Evolutionary conservation across 2,797 vertebrate species (phyloP).

Genomic region (Anguilla megastoma): DNA sequence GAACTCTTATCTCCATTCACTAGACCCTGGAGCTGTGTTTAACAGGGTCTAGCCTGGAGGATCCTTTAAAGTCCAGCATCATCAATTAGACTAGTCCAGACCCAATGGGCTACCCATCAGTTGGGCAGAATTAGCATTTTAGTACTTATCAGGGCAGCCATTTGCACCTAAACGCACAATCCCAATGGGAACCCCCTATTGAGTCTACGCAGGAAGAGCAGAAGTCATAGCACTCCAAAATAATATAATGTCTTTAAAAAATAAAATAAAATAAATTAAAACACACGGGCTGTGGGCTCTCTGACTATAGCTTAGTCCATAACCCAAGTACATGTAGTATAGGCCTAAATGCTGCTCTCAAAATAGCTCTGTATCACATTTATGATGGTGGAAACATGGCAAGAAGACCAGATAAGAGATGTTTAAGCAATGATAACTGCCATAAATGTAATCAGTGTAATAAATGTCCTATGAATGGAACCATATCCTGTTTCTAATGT

Average conservation of each 20-base stretch:
- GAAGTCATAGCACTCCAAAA: neutral
- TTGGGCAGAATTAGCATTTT: neutral
- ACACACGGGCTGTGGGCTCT: neutral
- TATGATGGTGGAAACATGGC: slow-evolving; percentile 10
- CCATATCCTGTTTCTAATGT: slow-evolving; percentile 19
- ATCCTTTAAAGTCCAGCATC: slow-evolving; percentile 2
- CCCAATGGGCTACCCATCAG: neutral
- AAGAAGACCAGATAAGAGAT: slow-evolving; percentile 30
- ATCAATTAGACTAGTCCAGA: neutral
- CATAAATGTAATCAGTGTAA: slow-evolving; percentile 41
- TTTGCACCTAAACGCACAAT: slow-evolving; percentile 4
- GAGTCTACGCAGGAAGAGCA: neutral
- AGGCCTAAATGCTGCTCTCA: neutral
- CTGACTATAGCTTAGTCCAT: neutral
- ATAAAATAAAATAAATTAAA: neutral
- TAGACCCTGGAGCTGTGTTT: slow-evolving; percentile 26
- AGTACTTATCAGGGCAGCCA: neutral
- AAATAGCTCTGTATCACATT: neutral
- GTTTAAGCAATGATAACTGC: slow-evolving; percentile 30
- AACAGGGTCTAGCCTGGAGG: neutral
- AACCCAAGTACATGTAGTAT: neutral
- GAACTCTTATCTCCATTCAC: slow-evolving; percentile 36
- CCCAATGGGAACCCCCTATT: neutral
- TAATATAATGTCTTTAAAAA: neutral
- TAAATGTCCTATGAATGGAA: slow-evolving; percentile 23